Percentiles rank a stretch among this genome's conserved stretches.
Evolutionary conservation across 2,888 invertebrate species (phyloP).

Genomic region (Diplolepis rosae): DNA sequence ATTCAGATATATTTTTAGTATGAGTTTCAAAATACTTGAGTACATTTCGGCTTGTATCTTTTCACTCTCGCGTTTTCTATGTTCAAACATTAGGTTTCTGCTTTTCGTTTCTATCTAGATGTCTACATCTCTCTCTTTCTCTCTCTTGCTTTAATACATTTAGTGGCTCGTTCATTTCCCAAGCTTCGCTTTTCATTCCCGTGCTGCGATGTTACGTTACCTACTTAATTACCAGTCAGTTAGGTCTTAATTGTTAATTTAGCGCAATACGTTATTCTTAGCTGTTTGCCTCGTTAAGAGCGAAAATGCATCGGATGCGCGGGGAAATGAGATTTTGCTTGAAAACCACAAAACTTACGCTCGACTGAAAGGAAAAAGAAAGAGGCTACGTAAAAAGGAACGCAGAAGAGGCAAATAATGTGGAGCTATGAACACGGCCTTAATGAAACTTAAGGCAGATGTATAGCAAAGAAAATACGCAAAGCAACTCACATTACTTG

Average conservation of each 20-base stretch:
- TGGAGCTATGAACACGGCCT: constrained; percentile 39
- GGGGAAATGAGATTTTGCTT: constrained; percentile 61
- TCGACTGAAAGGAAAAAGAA: constrained; percentile 47
- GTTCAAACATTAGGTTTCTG: background rate
- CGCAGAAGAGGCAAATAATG: constrained; percentile 38
- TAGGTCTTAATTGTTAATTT: constrained; percentile 64
- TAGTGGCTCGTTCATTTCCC: constrained; percentile 24
- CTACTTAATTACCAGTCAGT: constrained; percentile 58
- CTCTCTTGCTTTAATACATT: constrained; percentile 15
- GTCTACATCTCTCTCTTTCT: background rate
- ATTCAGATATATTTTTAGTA: too few relatives aligned
- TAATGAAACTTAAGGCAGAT: constrained; percentile 45
- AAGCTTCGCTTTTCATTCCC: constrained; percentile 27
- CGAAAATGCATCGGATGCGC: constrained; percentile 57
- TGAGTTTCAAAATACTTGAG: too few relatives aligned
- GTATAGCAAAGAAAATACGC: background rate
- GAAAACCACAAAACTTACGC: constrained; percentile 57
- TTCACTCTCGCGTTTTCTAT: background rate
- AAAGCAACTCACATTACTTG: background rate
- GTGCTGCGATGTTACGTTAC: constrained; percentile 45
- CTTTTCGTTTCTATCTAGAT: constrained; percentile 14
- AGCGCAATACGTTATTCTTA: constrained; percentile 60
- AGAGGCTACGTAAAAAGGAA: constrained; percentile 33
- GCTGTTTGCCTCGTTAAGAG: constrained; percentile 55
- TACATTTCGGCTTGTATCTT: background rate